These are phyloP conservation scores for Polydesmus complanatus DNA, from an alignment of 2,888 invertebrate genomes.

Conservation along the genomic window DNA sequence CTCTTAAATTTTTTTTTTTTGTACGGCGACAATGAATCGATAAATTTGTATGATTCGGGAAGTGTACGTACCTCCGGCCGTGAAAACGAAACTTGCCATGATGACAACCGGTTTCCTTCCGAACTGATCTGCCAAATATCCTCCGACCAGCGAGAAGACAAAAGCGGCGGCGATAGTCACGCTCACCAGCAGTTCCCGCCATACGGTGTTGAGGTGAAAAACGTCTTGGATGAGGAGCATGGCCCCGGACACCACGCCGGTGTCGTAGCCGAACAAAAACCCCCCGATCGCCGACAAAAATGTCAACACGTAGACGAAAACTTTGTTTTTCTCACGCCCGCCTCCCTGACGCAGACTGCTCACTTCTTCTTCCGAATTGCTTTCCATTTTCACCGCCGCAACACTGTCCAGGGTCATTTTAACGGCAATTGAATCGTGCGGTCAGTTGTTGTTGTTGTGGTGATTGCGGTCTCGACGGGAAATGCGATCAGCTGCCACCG, in stretches of 20 bases:
- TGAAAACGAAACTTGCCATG: slow-evolving; percentile 36
- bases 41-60: neutral
- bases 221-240: slow-evolving; percentile 33
- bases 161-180: slow-evolving; percentile 36
- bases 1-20: too few species aligned
- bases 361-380: slow-evolving; percentile 8
- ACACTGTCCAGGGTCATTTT: neutral
- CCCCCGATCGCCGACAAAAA: slow-evolving; percentile 37
- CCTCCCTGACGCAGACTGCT: neutral
- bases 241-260: slow-evolving; percentile 42
- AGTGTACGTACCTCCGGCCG: slow-evolving; percentile 27
- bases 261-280: slow-evolving; percentile 45
- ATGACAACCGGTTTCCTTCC: slow-evolving; percentile 40
- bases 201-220: slow-evolving; percentile 32
- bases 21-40: neutral
- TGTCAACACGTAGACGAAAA: slow-evolving; percentile 29
- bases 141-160: slow-evolving; percentile 34
- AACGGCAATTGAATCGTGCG: neutral
- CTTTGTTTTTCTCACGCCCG: slow-evolving; percentile 1
- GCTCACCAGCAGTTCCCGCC: slow-evolving; percentile 39
- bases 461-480: neutral
- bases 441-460: neutral
- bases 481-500: neutral
- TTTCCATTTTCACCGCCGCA: slow-evolving; percentile 3
- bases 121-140: slow-evolving; percentile 35